Conservation (phyloP, 2,797 vertebrate species). For the Synanceia verrucosa region DNA sequence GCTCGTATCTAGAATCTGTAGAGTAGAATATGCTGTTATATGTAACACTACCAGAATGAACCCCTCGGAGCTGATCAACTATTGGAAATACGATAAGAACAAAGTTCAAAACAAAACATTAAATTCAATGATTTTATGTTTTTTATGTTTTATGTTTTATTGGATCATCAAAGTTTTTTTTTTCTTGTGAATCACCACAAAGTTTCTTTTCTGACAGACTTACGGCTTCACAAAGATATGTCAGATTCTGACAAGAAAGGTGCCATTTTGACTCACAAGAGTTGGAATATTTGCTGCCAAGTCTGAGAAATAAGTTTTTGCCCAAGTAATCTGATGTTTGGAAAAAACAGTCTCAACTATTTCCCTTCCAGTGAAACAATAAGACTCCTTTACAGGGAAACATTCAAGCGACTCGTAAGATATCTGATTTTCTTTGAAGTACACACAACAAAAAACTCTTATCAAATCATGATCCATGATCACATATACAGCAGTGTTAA, state of each 20-base stretch:
- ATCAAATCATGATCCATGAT: accelerated
- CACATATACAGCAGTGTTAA: background rate
- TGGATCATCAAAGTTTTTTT: background rate
- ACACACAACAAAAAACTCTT: background rate
- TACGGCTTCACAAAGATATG: background rate
- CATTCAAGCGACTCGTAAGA: background rate
- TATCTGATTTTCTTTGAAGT: background rate
- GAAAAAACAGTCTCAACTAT: accelerated
- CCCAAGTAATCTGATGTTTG: background rate
- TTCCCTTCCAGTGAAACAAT: accelerated
- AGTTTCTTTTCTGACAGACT: background rate
- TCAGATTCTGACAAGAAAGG: background rate
- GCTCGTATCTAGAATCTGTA: background rate
- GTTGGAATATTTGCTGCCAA: background rate
- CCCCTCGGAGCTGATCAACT: background rate
- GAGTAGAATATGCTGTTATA: background rate
- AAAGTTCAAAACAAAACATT: background rate
- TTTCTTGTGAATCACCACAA: background rate
- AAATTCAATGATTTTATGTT: no score
- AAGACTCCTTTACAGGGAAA: accelerated
- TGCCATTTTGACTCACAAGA: background rate
- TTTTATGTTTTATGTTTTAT: background rate
- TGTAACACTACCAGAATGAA: background rate
- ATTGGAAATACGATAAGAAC: background rate
- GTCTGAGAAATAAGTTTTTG: background rate